Evolutionary conservation across 1,140 invertebrate species (phyloP).

Genomic region (Pantala flavescens): DNA sequence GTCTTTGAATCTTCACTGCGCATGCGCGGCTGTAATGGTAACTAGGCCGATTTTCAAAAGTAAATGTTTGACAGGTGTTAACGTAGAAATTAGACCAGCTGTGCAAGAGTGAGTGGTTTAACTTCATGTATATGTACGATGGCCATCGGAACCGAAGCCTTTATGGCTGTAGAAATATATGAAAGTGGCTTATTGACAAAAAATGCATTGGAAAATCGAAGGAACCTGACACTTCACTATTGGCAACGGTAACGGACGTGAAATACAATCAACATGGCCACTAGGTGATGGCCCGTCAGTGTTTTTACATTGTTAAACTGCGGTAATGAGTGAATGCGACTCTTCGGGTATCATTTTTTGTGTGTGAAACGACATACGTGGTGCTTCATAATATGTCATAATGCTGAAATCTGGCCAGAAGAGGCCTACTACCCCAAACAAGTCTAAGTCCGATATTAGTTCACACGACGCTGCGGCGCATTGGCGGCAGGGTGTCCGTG

Average conservation of each 20-base stretch:
- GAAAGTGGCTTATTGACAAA: neutral
- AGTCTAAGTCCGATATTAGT: slow-evolving; percentile 17
- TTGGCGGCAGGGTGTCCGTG: slow-evolving; percentile 26
- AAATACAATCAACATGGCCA: slow-evolving; percentile 22
- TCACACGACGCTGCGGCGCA: slow-evolving; percentile 20
- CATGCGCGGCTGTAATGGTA: slow-evolving; percentile 17
- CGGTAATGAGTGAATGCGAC: neutral
- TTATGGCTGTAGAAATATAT: neutral
- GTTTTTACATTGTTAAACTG: neutral
- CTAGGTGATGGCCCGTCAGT: neutral
- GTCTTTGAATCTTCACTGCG: slow-evolving; percentile 4
- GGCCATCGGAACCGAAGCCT: neutral
- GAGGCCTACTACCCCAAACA: slow-evolving; percentile 27
- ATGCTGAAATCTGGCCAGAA: slow-evolving; percentile 31
- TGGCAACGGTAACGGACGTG: slow-evolving; percentile 13
- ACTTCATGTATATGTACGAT: slow-evolving; percentile 4
- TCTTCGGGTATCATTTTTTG: slow-evolving; percentile 11
- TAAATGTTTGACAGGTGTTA: slow-evolving; percentile 20
- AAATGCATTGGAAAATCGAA: slow-evolving; percentile 18
- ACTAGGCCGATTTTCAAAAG: slow-evolving; percentile 20
- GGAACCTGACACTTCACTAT: slow-evolving; percentile 19
- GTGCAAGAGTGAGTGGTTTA: neutral
- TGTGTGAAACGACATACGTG: slow-evolving; percentile 18
- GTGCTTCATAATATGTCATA: slow-evolving; percentile 27
- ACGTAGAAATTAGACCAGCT: slow-evolving; percentile 7